phyloP scores from a whole-genome alignment of 2,797 vertebrate species.

The Myotis pilosus region DNA sequence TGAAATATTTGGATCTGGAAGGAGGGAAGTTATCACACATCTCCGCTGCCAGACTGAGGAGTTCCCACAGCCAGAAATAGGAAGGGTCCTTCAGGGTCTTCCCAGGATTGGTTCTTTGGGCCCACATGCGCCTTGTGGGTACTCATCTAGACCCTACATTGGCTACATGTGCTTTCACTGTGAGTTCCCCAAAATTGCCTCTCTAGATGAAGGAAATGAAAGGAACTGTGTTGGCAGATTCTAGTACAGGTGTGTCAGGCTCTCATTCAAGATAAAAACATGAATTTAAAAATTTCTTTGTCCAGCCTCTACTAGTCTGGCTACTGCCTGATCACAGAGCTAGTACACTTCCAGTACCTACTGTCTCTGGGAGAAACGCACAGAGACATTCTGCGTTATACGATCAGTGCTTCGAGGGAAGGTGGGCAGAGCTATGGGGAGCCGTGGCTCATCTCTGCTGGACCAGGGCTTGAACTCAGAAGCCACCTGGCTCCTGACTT shows the following conservation, averaged over 20 bases:
- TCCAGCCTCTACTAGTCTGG: background rate
- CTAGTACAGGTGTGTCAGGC: background rate
- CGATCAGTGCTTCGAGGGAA: too few relatives aligned
- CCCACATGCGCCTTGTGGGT: background rate
- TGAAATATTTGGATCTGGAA: background rate
- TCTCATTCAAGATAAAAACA: background rate
- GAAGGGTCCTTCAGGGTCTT: background rate
- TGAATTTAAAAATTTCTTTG: background rate
- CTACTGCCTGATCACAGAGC: background rate
- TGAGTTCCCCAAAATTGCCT: background rate
- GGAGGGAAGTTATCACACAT: background rate
- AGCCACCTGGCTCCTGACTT: background rate
- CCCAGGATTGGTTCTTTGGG: background rate
- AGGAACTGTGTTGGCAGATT: background rate
- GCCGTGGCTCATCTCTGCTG: background rate
- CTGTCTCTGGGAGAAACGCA: background rate
- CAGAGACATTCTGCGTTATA: background rate
- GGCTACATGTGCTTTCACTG: background rate
- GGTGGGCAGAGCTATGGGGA: background rate
- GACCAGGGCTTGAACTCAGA: background rate
- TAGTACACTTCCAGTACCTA: accelerated
- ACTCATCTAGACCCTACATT: too few relatives aligned
- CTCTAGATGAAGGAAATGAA: background rate
- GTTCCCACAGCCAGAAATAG: background rate
- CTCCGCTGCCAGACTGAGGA: background rate